A percentile compares a stretch with the other conserved stretches of the same genome.
Conservation (phyloP, 2,113 vertebrate species). For the Herpetotheres cachinnans region DNA sequence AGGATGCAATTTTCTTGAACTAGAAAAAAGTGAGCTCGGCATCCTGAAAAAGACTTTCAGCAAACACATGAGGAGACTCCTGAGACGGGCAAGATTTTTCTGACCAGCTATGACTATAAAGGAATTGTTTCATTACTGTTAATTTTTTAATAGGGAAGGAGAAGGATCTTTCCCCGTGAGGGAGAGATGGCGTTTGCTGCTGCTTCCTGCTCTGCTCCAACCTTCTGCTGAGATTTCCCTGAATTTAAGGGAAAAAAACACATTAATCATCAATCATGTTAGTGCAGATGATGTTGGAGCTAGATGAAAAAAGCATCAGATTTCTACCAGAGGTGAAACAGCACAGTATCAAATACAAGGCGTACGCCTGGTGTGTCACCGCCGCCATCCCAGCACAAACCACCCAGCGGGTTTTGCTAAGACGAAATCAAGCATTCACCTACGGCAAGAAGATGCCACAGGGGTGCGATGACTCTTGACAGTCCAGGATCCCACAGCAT, state of each 20-base stretch:
- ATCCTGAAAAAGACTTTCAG: background rate
- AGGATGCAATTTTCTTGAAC: background rate
- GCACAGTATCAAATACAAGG: background rate
- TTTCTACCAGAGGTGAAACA: background rate
- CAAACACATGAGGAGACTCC: background rate
- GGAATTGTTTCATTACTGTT: background rate
- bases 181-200: background rate
- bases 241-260: background rate
- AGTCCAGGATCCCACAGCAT: background rate
- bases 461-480: background rate
- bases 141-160: background rate
- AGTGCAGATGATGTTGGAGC: background rate
- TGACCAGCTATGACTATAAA: background rate
- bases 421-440: background rate
- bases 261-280: background rate
- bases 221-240: background rate
- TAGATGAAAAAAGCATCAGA: background rate
- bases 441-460: background rate
- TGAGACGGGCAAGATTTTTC: background rate
- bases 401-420: accelerated
- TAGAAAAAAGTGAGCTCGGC: background rate
- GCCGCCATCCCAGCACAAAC: accelerated
- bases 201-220: background rate
- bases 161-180: background rate
- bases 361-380: background rate